Conservation (phyloP, 1,140 invertebrate species). For the Chironomus striatipennis region DNA sequence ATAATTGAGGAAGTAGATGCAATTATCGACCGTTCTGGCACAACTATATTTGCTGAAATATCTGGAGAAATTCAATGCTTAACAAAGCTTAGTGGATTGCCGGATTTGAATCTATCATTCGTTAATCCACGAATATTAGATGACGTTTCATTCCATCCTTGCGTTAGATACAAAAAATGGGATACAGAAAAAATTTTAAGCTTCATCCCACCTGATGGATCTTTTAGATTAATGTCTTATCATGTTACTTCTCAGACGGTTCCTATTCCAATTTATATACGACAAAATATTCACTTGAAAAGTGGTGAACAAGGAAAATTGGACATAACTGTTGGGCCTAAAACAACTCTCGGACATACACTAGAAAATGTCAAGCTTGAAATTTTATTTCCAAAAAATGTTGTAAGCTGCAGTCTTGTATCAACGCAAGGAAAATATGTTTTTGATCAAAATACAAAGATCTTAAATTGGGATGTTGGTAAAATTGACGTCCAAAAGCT, state of each 20-base stretch:
- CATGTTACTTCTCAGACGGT: conserved; percentile 93
- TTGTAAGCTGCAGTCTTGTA: conserved; percentile 90
- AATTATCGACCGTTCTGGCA: conserved; percentile 92
- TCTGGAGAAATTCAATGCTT: conserved; percentile 99
- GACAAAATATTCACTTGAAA: conserved; percentile 84
- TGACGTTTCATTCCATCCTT: conserved; percentile 99
- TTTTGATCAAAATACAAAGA: conserved; percentile 93
- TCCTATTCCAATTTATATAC: conserved; percentile 91
- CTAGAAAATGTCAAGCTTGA: conserved; percentile 71
- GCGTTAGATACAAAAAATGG: conserved; percentile 97
- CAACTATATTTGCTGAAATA: conserved; percentile 96
- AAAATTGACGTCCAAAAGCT: conserved; percentile 88
- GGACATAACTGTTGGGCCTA: conserved; percentile 92
- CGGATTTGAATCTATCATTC: conserved; percentile 94
- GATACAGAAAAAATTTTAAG: conserved; percentile 90
- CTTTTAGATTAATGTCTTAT: conserved; percentile 95
- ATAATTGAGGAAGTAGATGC: conserved; percentile 96
- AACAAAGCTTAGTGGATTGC: conserved; percentile 97
- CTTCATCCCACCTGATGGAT: conserved; percentile 98
- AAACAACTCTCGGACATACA: conserved; percentile 91
- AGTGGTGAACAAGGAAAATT: conserved; percentile 78
- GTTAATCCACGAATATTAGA: conserved; percentile 96
- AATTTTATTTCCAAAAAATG: conserved; percentile 94
- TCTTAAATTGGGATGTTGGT: conserved; percentile 94
- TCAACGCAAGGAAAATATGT: conserved; percentile 95